A percentile compares a stretch with the other conserved stretches of the same genome.
Conservation (phyloP, 2,888 invertebrate species). For the Bhutanitis thaidina region DNA sequence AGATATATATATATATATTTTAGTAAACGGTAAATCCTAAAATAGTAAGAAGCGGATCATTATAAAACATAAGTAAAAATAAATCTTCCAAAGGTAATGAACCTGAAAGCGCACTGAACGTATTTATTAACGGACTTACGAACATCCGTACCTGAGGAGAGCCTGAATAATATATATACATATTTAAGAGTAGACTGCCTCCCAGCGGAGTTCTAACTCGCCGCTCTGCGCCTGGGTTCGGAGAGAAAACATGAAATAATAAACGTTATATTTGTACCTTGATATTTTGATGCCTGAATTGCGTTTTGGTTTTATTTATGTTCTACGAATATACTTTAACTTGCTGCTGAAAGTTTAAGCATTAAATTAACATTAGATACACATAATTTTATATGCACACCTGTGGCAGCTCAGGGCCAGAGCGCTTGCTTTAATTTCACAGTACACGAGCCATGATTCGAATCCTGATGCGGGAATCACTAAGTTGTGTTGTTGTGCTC, state of each 20-base stretch:
- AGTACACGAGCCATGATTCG: no score
- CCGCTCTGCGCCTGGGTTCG: slow-evolving; percentile 40
- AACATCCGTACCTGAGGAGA: slow-evolving; percentile 64
- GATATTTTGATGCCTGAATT: neutral
- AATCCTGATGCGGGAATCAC: no score
- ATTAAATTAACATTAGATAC: no score
- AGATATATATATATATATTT: no score
- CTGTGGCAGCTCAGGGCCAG: no score
- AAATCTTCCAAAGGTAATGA: slow-evolving; percentile 1
- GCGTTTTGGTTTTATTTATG: neutral
- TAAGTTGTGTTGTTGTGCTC: no score
- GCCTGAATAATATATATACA: slow-evolving; percentile 60
- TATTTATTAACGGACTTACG: slow-evolving; percentile 58
- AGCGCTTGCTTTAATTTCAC: no score
- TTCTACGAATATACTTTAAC: neutral
- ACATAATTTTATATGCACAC: no score
- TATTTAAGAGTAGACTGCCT: slow-evolving; percentile 42
- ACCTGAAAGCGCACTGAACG: neutral
- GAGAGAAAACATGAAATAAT: slow-evolving; percentile 19
- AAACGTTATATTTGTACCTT: slow-evolving; percentile 32
- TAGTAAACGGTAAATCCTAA: neutral
- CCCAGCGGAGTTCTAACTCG: slow-evolving; percentile 53
- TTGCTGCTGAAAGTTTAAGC: no score
- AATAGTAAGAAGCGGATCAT: neutral
- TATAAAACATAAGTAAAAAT: neutral